A percentile compares a stretch with the other conserved stretches of the same genome.
These are phyloP conservation scores for Silurus glanis DNA, from an alignment of 2,113 vertebrate genomes.

Conservation along the genomic window DNA sequence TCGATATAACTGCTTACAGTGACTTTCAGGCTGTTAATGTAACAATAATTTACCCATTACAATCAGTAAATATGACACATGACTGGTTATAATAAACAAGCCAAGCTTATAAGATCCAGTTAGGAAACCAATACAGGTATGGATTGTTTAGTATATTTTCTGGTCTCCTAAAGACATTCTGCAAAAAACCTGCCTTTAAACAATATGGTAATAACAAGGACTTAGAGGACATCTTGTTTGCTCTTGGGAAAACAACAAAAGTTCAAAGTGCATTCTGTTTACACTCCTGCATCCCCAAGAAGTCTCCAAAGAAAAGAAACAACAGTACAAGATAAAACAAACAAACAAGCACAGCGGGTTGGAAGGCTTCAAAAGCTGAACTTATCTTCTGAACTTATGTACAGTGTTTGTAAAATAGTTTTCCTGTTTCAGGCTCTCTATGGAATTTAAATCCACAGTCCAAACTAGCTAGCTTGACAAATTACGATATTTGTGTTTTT, in stretches of 20 bases:
- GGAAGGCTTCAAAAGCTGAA: constrained; percentile 81
- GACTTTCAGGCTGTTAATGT: background rate
- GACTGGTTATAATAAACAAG: background rate
- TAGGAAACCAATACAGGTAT: background rate
- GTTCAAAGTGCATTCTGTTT: constrained; percentile 21
- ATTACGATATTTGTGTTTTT: background rate
- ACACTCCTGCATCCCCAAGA: background rate
- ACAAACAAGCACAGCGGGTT: constrained; percentile 79
- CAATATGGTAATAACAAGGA: background rate
- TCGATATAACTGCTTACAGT: background rate
- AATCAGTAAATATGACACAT: background rate
- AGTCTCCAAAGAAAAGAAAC: constrained; percentile 36
- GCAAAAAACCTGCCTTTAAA: background rate
- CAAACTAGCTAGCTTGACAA: background rate
- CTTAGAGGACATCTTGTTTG: background rate
- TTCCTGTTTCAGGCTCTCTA: background rate
- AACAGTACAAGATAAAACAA: constrained; percentile 7
- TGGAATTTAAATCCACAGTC: background rate
- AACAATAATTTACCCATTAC: background rate
- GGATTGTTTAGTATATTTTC: background rate
- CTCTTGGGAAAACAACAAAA: constrained; percentile 21
- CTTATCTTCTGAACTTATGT: constrained; percentile 74
- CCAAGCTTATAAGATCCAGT: background rate
- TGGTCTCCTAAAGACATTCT: background rate
- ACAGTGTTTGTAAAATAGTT: constrained; percentile 77